phyloP scores from a whole-genome alignment of 2,797 vertebrate genomes.

The Oreortyx pictus region DNA sequence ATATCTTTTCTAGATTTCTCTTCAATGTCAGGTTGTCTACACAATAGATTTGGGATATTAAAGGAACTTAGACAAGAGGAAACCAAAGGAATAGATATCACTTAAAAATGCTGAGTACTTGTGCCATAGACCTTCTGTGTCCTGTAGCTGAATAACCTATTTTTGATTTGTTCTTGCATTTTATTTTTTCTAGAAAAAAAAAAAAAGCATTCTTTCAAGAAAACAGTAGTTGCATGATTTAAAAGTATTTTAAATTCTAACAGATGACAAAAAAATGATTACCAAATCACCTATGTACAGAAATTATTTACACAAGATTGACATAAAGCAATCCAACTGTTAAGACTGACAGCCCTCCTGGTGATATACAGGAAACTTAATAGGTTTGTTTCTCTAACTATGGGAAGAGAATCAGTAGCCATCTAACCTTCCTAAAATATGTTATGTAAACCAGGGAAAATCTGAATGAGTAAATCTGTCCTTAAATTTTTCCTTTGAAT shows the following conservation, averaged over 20 bases:
- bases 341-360: background rate
- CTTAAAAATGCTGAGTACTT: background rate
- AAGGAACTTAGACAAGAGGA: background rate
- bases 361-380: background rate
- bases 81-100: background rate
- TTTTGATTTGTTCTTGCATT: background rate
- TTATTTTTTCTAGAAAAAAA: background rate
- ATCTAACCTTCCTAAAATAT: background rate
- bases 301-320: background rate
- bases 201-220: background rate
- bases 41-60: background rate
- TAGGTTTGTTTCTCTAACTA: background rate
- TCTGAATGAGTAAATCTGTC: background rate
- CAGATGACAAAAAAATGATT: background rate
- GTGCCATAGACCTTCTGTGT: background rate
- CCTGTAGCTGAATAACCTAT: background rate
- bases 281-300: background rate
- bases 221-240: background rate
- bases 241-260: background rate
- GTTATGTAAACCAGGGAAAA: background rate
- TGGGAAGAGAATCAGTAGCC: background rate
- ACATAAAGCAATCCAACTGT: background rate
- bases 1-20: background rate
- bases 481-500: background rate
- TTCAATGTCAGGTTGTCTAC: background rate